phyloP scores from a whole-genome alignment of 2,113 vertebrate genomes.

The Sinosuthora webbiana region DNA sequence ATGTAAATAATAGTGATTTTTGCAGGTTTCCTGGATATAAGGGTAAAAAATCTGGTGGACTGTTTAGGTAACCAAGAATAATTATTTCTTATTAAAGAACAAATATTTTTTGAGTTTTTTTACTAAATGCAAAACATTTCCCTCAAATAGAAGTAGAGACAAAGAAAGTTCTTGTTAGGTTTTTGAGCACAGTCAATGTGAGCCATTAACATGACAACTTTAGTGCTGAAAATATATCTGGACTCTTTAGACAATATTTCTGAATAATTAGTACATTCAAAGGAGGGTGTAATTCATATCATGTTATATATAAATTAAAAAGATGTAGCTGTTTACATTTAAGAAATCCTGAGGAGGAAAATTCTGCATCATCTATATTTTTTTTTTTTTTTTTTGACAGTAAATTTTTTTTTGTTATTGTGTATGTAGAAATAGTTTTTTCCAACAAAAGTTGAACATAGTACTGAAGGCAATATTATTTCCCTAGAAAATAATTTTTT shows the following conservation, averaged over 20 bases:
- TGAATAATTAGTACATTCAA: not conserved
- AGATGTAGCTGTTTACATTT: not conserved
- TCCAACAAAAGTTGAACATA: not conserved
- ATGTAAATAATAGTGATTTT: not conserved
- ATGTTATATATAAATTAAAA: not conserved
- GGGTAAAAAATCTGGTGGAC: not conserved
- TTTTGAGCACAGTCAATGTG: not conserved
- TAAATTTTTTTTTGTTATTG: not conserved
- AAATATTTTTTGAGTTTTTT: not conserved
- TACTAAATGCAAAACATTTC: not conserved
- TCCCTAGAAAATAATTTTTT: not conserved
- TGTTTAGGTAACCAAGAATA: not conserved
- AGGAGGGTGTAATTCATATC: not conserved
- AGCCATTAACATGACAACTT: not conserved
- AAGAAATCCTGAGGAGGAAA: not conserved
- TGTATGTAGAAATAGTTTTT: not conserved
- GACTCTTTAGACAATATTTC: not conserved
- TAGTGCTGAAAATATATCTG: not conserved
- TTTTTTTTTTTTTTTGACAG: not conserved
- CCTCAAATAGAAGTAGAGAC: not conserved
- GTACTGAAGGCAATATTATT: not conserved
- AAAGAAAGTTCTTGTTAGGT: not conserved
- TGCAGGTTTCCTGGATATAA: not conserved
- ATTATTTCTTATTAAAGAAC: not conserved
- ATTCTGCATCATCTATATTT: not conserved